Base-by-base conservation (phyloP, 2,888 invertebrate genomes). In the Napeogenes inachia region DNA sequence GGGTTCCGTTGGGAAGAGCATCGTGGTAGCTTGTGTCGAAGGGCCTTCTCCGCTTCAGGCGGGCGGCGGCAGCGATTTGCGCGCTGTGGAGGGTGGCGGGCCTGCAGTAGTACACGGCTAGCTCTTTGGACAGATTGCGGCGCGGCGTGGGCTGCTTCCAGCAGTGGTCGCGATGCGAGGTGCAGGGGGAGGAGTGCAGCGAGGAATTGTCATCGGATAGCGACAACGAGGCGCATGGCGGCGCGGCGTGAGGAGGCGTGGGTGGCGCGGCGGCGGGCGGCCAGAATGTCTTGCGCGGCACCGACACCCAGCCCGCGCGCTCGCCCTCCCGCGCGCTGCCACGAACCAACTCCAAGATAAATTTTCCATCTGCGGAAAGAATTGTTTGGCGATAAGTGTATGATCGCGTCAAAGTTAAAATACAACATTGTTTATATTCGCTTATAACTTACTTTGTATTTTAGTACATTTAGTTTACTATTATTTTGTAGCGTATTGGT, bases 181-280 rank as follows among this genome's bases (percentile, higher is more conserved):
- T 65, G 95, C 96, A 96, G 67, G 96, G 97, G 77, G 96, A 97
- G 72, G 96, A 96, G 84, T 96, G 96, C 80, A 97, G 93, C 70
- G 96, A 97, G 79, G 95, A 96, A 89, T 96, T 97, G 87, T 97
- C 97, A 91, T 97, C 97, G 77, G 96, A 96, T 87, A 95, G 95
- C 89, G 95, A 96, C 82, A 96, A 94, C 72, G 96, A 95, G 77
- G 94, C 93, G 85, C 79, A 76, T 70, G 83, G 79, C 68, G 85
- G 82, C 70, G 86, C 82, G 71, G 83, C 81, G 74, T 79, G 87
- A 82, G 85, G 93, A 85, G 84, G 91, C 60, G 92, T 87, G 68
- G 94, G 93, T 70, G 93, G 93, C 73, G 92, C 94, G 73, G 94
- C 94, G 73, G 95, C 94, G 63, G 94, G 94, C 73, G 96, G 95